Evolutionary conservation across 2,888 invertebrate species (phyloP).

Genomic region (Elysia crispata): DNA sequence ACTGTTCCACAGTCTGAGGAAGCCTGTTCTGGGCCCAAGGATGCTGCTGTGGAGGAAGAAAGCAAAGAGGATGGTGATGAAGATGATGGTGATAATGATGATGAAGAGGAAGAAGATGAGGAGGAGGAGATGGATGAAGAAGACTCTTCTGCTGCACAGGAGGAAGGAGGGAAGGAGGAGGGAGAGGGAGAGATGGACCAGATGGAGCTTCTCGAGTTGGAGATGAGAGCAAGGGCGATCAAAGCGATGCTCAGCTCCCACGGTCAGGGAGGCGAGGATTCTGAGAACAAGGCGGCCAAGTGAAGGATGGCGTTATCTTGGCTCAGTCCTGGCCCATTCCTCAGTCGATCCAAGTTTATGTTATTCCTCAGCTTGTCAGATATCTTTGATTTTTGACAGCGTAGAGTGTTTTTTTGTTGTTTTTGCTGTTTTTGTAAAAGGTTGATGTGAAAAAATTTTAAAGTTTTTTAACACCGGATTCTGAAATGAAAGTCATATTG

Average conservation of each 20-base stretch:
- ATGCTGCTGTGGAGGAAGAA: background rate
- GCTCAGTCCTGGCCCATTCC: too few species aligned
- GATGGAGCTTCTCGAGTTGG: conserved; percentile 80
- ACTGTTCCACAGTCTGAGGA: background rate
- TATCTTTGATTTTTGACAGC: too few species aligned
- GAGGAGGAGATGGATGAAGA: conserved; percentile 23
- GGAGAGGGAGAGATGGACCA: conserved; percentile 58
- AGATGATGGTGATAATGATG: background rate
- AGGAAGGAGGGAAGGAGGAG: conserved; percentile 21
- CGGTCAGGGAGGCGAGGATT: background rate
- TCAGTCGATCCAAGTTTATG: too few species aligned
- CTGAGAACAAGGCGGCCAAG: background rate
- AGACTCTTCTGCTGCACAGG: conserved; percentile 18
- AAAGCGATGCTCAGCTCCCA: conserved; percentile 78
- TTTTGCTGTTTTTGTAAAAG: too few species aligned
- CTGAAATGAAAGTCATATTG: too few species aligned
- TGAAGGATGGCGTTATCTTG: too few species aligned
- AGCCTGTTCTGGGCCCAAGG: background rate
- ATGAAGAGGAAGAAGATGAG: background rate
- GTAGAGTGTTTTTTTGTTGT: too few species aligned
- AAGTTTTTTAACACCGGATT: too few species aligned
- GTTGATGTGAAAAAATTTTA: too few species aligned
- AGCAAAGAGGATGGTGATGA: background rate
- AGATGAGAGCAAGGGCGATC: conserved; percentile 82
- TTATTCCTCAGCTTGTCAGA: too few species aligned